Conservation (phyloP, 2,113 vertebrate genomes). For the Clarias magur region DNA sequence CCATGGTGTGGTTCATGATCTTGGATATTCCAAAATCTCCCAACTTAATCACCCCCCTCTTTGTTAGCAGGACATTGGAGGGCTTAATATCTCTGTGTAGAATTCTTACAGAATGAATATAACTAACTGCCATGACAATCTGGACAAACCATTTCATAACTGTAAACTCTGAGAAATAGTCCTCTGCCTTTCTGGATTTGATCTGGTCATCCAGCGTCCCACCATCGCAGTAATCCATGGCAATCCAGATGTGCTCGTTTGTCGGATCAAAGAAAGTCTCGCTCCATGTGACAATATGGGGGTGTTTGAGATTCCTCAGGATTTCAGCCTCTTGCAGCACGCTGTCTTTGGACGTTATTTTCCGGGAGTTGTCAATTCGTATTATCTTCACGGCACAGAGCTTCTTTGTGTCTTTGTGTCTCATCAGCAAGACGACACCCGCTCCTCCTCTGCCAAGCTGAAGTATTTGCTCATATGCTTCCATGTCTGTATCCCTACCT, state of each 20-base stretch:
- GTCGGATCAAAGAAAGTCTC: constrained; percentile 65
- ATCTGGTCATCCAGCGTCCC: constrained; percentile 76
- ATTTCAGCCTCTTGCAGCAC: constrained; percentile 77
- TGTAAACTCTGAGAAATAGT: constrained; percentile 64
- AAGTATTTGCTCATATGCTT: constrained; percentile 71
- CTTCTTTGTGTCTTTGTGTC: constrained; percentile 61
- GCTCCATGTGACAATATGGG: constrained; percentile 73
- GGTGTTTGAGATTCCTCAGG: constrained; percentile 69
- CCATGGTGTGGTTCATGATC: constrained; percentile 71
- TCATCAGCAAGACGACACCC: constrained; percentile 78
- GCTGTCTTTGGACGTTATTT: constrained; percentile 60
- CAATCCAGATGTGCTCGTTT: constrained; percentile 71
- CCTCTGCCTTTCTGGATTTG: constrained; percentile 56
- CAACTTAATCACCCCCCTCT: constrained; percentile 71
- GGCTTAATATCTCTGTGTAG: constrained; percentile 81
- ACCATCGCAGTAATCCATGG: constrained; percentile 78
- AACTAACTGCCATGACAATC: constrained; percentile 70
- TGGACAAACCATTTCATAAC: constrained; percentile 78
- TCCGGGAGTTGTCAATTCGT: constrained; percentile 58
- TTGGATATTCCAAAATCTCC: constrained; percentile 82
- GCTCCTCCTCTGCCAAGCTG: constrained; percentile 72
- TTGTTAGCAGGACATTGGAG: constrained; percentile 78
- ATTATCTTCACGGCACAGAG: constrained; percentile 76
- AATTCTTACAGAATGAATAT: constrained; percentile 74
- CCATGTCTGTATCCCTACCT: constrained; percentile 58